Base-by-base conservation (phyloP, 1,140 invertebrate genomes). In the Tenebrio molitor region DNA sequence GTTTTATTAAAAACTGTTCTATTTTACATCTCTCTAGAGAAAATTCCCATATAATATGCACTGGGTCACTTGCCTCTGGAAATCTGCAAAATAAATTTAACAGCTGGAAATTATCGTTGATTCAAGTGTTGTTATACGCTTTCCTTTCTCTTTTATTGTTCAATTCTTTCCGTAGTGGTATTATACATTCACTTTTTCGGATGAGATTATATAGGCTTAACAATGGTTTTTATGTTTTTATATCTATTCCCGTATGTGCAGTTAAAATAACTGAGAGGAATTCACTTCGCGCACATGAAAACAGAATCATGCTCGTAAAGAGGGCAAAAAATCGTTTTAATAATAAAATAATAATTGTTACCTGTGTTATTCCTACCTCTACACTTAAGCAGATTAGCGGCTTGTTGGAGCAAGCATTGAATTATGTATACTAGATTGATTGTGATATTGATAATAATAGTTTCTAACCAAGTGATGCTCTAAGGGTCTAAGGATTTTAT, bases 171-270 rank as follows among this genome's bases (percentile, higher is more conserved):
- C 29, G n/a, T 33, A 50, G 44, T 17, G 16, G 44, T 17, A 46
- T 15, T 15, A 46, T 17, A 19, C 44, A 50, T 50, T 50, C 44
- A 58, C 50, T 29, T 58, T 58, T 58, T 58, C 16, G 12, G 23
- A 58, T 58, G 50, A 58, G 50, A 58, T 58, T 58, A 58, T 58
- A 29, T 58, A 17, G 50, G 23, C 50, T 29, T 58, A 58, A 58
- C 50, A 58, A 58, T 29, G 50, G 21, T 58, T 58, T 58, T 58
- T 58, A 29, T 58, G 50, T 58, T 58, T 58, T 58, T 58, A 58
- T 58, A 23, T 29, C 50, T 29, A 29, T 12, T 58, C 50, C 50
- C 50, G n/a, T 58, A 58, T 58, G 50, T 29, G 50, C 29, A 58
- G 50, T 58, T 58, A 58, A 29, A 58, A 58, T 58, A 58, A 29